These are phyloP conservation scores for Geodia barretti DNA, from an alignment of 37 sponge, comb jelly and placozoan genomes.

Conservation along the genomic window DNA sequence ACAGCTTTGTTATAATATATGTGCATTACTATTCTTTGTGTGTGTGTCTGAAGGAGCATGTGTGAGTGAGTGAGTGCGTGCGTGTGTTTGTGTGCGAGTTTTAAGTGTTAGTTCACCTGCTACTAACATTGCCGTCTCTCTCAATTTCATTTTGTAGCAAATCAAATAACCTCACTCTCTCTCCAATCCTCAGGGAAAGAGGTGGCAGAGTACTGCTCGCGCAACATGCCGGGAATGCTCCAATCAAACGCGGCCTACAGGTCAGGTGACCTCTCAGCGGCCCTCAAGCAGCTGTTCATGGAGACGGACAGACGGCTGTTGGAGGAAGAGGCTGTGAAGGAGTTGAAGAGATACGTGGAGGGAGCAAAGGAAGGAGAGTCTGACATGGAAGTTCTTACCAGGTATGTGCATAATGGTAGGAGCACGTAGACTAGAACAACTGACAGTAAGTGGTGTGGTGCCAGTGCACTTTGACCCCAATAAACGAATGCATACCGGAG, in stretches of 20 bases:
- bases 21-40: no score
- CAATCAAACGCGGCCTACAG: constrained; percentile 33
- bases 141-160: neutral
- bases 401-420: neutral
- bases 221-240: constrained; percentile 61
- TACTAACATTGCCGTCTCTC: neutral
- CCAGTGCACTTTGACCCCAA: neutral
- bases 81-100: neutral
- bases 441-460: neutral
- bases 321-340: constrained; percentile 39
- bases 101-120: neutral
- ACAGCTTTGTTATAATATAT: no score
- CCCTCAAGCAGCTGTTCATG: constrained; percentile 78
- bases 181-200: constrained; percentile 60
- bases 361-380: constrained; percentile 5
- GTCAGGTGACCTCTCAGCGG: constrained; percentile 37
- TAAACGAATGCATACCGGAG: neutral
- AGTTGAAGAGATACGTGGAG: constrained; percentile 46
- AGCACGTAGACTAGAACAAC: no score
- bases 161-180: neutral
- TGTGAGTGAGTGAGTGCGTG: neutral
- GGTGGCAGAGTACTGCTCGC: constrained; percentile 81
- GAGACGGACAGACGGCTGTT: constrained; percentile 57
- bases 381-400: neutral
- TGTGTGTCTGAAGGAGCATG: neutral